phyloP scores from a whole-genome alignment of 1,140 invertebrate genomes.

The Lordiphosa mommai region DNA sequence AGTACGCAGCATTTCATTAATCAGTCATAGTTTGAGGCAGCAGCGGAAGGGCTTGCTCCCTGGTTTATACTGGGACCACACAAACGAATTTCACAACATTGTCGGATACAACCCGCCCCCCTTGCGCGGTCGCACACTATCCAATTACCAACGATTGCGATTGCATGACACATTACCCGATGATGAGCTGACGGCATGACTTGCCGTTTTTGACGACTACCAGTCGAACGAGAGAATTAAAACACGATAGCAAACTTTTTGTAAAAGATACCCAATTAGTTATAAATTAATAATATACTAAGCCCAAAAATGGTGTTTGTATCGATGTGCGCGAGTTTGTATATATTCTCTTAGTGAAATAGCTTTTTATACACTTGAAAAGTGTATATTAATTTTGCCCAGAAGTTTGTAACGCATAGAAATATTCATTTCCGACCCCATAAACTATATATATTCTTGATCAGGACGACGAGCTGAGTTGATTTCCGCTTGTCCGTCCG shows the following conservation, averaged over 20 bases:
- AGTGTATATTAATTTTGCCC: too few species aligned
- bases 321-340: too few species aligned
- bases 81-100: constrained; percentile 56
- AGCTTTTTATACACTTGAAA: too few species aligned
- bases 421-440: too few species aligned
- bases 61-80: constrained; percentile 1
- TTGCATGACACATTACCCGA: constrained; percentile 51
- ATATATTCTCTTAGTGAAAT: too few species aligned
- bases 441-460: too few species aligned
- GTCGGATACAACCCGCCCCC: constrained; percentile 11
- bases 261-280: too few species aligned
- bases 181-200: constrained; percentile 5
- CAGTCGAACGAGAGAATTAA: not conserved
- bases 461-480: too few species aligned
- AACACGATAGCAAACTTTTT: not conserved
- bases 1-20: constrained; percentile 25
- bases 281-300: too few species aligned
- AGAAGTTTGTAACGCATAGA: too few species aligned
- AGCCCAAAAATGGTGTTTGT: too few species aligned
- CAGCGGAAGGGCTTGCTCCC: constrained; percentile 2
- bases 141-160: constrained; percentile 43
- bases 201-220: constrained; percentile 1
- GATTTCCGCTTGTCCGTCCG: too few species aligned
- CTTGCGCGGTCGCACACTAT: constrained; percentile 13
- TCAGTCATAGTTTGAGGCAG: constrained; percentile 23